Percentiles rank a stretch among this genome's conserved stretches.
phyloP scores from a whole-genome alignment of 2,113 vertebrate genomes.

The Ageneiosus marmoratus region DNA sequence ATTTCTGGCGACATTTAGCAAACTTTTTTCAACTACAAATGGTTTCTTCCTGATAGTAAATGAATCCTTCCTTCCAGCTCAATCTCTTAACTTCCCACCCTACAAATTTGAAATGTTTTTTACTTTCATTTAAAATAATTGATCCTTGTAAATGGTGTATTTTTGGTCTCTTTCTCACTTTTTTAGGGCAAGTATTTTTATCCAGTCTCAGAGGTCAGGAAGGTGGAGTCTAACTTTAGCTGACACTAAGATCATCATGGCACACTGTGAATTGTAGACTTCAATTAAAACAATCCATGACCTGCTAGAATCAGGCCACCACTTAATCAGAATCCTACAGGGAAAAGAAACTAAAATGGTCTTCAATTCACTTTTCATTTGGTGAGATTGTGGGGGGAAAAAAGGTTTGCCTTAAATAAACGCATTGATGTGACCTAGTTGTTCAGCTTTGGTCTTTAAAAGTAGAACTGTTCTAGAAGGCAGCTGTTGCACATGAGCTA shows the following conservation, averaged over 20 bases:
- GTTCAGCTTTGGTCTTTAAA: slow-evolving; percentile 18
- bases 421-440: slow-evolving; percentile 29
- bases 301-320: slow-evolving; percentile 50
- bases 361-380: slow-evolving; percentile 37
- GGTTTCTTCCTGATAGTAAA: neutral
- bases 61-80: neutral
- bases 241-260: slow-evolving; percentile 29
- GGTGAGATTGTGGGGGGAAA: neutral
- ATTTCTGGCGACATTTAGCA: neutral
- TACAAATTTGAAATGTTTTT: neutral
- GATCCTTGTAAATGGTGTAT: slow-evolving; percentile 8
- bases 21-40: neutral
- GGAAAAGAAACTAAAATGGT: slow-evolving; percentile 42
- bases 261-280: slow-evolving; percentile 18
- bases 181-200: slow-evolving; percentile 30
- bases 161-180: slow-evolving; percentile 28
- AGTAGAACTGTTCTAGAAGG: neutral
- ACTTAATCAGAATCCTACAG: slow-evolving; percentile 14
- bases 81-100: neutral
- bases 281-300: slow-evolving; percentile 52
- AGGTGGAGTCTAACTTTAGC: slow-evolving; percentile 47
- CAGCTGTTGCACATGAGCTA: neutral
- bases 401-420: slow-evolving; percentile 28
- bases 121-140: slow-evolving; percentile 8
- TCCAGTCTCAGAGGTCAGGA: neutral